Conservation (phyloP, 2,797 vertebrate species). For the Sciurus carolinensis region DNA sequence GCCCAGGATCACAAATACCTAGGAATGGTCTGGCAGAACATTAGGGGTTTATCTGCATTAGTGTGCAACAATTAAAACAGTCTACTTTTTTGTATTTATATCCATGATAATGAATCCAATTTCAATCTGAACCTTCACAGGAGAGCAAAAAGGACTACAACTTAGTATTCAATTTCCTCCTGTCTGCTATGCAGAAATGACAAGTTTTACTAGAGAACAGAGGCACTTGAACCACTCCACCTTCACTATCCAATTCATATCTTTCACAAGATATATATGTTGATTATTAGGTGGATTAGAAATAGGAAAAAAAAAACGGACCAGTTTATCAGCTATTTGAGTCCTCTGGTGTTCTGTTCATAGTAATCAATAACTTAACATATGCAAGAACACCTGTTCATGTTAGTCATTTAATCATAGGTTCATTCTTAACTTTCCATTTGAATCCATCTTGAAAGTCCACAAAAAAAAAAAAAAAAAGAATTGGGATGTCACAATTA, state of each 20-base stretch:
- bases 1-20: not conserved
- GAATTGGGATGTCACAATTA: slow-evolving; percentile 12
- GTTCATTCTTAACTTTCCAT: slow-evolving; percentile 4
- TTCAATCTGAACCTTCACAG: slow-evolving; percentile 42
- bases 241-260: not conserved
- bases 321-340: not conserved
- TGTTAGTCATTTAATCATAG: not conserved
- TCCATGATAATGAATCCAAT: not conserved
- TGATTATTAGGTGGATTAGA: not conserved
- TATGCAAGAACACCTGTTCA: not conserved
- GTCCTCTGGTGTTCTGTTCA: not conserved
- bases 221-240: not conserved
- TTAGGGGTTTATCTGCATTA: not conserved
- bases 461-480: not conserved
- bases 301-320: not conserved
- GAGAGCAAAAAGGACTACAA: not conserved
- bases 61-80: not conserved
- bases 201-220: not conserved
- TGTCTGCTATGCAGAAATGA: slow-evolving; percentile 37
- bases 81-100: not conserved
- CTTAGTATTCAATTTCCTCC: not conserved
- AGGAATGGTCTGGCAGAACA: not conserved
- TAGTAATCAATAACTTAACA: slow-evolving; percentile 12
- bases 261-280: not conserved
- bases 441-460: not conserved